phyloP scores from a whole-genome alignment of 2,113 vertebrate genomes.

The Osmerus mordax region DNA sequence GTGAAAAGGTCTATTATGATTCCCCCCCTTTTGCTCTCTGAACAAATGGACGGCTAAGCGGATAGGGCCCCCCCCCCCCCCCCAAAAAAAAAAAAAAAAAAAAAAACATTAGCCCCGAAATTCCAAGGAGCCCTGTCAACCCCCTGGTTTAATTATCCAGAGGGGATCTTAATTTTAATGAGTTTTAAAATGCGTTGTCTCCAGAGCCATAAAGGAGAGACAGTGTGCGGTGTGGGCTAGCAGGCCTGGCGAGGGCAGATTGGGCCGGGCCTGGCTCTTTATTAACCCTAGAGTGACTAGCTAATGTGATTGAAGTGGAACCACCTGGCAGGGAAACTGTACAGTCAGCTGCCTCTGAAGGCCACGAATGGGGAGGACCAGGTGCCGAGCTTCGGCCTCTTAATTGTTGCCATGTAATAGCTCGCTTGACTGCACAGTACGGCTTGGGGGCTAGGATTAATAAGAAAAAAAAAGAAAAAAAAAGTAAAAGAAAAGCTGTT shows the following conservation, averaged over 20 bases:
- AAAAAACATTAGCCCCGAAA: constrained; percentile 50
- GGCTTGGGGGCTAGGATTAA: constrained; percentile 73
- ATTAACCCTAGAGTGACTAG: constrained; percentile 82
- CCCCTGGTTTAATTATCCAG: constrained; percentile 58
- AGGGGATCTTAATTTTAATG: constrained; percentile 73
- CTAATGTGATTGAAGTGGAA: constrained; percentile 80
- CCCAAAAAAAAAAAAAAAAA: not conserved
- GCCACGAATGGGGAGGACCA: constrained; percentile 69
- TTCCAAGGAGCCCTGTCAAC: constrained; percentile 52
- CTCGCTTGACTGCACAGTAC: constrained; percentile 74
- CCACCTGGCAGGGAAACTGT: constrained; percentile 81
- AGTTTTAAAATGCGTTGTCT: constrained; percentile 78
- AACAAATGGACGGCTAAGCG: constrained; percentile 60
- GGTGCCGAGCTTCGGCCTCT: constrained; percentile 71
- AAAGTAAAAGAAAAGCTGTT: constrained; percentile 47
- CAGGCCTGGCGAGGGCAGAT: constrained; percentile 56
- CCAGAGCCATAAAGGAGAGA: constrained; percentile 71
- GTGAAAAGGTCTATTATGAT: constrained; percentile 69
- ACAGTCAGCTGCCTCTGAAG: constrained; percentile 79
- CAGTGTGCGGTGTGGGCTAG: constrained; percentile 68
- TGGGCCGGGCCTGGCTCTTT: constrained; percentile 52
- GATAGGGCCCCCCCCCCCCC: constrained; percentile 25
- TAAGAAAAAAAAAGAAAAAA: constrained; percentile 29
- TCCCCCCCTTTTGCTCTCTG: constrained; percentile 49
- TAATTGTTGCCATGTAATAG: constrained; percentile 76